phyloP scores from a whole-genome alignment of 2,113 vertebrate species.

The Xyliphius kryptos region DNA sequence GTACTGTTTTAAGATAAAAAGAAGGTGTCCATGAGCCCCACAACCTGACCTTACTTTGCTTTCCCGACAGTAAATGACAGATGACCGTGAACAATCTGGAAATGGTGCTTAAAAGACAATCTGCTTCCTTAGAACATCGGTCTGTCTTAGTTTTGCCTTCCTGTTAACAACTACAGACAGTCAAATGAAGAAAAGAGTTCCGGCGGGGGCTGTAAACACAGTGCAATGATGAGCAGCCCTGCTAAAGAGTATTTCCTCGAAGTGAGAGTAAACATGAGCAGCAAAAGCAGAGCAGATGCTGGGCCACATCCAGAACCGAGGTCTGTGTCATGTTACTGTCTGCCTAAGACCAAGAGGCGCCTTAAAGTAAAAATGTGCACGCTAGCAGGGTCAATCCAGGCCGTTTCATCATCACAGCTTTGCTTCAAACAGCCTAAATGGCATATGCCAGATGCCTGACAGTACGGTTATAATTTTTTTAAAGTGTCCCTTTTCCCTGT shows the following conservation, averaged over 20 bases:
- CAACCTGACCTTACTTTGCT: too few species aligned
- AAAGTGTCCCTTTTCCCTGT: background rate
- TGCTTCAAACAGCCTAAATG: background rate
- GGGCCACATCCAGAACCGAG: slow-evolving; percentile 30
- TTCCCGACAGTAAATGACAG: background rate
- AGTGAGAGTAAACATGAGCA: slow-evolving; percentile 36
- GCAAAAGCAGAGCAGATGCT: slow-evolving; percentile 32
- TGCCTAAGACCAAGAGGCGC: slow-evolving; percentile 1
- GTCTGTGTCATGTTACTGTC: slow-evolving; percentile 42
- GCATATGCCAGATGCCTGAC: background rate
- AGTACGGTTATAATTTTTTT: too few species aligned
- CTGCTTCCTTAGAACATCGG: slow-evolving; percentile 28
- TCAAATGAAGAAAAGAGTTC: slow-evolving; percentile 29
- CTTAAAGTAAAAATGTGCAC: background rate
- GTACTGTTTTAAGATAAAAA: background rate
- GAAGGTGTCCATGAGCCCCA: background rate
- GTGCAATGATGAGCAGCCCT: slow-evolving; percentile 6
- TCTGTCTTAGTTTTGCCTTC: slow-evolving; percentile 20
- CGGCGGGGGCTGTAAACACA: slow-evolving; percentile 35
- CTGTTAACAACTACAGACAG: slow-evolving; percentile 26
- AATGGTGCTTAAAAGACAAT: slow-evolving; percentile 2
- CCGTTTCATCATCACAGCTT: background rate
- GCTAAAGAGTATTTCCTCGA: slow-evolving; percentile 22
- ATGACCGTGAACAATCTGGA: background rate
- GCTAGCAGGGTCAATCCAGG: background rate